Evolutionary conservation across 2,888 invertebrate genomes (phyloP), one percentile per base, ranked within the genome.

Genomic region (Erebia palarica): DNA sequence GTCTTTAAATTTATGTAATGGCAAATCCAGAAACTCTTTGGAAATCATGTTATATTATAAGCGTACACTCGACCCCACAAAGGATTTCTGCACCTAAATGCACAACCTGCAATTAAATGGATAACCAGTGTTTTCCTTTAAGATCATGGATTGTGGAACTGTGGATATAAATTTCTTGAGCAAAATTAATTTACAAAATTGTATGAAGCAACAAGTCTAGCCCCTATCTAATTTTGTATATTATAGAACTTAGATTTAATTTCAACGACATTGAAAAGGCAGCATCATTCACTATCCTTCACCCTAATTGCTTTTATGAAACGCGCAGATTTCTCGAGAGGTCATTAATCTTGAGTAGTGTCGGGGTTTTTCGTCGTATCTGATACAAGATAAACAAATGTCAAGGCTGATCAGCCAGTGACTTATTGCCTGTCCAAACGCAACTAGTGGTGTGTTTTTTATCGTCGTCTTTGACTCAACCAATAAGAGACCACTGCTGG

Each of bases 261-360:
- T 49, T 49, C 36, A 49, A 61, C 47, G 61, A 5, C 59, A 3
- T 47, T 61, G 47, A 16, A 61, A 49, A 63, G 63, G 14, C 63
- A 27, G 7, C 14, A 18, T 63, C 47, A 49, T 21, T 49, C 49
- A 63, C 9, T 49, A 44, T 47, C 44, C 61, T 4, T 7, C n/a
- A n/a, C 18, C 18, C 47, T 66, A 66, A 66, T 57, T 66, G 66
- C 66, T 57, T 66, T 66, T 10, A 66, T 66, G 66, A 58, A 57
- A 65, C 55, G 55, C 65, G 42, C 36, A 36, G 44, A 42, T 21
- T 65, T 42, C 36, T 65, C 21, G 42, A 21, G 10, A 4, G 57
- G 9, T 58, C 66, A 66, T 66, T 66, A 66, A 66, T 66, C 66
- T 66, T 47, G 13, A 9, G 42, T 21, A 16, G 55, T 57, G 36